A percentile compares a stretch with the other conserved stretches of the same genome.
phyloP scores from a whole-genome alignment of 2,797 vertebrate genomes.

The Macroramphosus scolopax region DNA sequence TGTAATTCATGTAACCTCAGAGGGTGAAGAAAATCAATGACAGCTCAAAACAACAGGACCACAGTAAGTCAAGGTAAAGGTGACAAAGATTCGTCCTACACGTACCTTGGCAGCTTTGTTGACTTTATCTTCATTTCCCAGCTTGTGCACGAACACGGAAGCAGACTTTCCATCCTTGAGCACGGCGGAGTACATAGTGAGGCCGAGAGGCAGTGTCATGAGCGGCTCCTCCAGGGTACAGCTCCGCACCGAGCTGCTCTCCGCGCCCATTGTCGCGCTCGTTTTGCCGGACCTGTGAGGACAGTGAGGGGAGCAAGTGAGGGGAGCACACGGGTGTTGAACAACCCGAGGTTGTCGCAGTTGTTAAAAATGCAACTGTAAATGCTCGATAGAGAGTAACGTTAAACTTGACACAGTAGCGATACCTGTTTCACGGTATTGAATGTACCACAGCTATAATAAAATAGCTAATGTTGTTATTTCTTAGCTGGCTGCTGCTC shows the following conservation, averaged over 20 bases:
- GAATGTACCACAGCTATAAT: neutral
- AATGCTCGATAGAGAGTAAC: too few relatives aligned
- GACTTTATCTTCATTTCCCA: slow-evolving; percentile 90
- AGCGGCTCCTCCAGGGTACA: slow-evolving; percentile 80
- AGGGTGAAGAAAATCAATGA: too few relatives aligned
- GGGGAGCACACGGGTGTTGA: neutral
- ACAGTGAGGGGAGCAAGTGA: slow-evolving; percentile 6
- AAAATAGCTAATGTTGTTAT: slow-evolving; percentile 42
- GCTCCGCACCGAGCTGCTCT: slow-evolving; percentile 88
- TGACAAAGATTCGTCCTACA: neutral
- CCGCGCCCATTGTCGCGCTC: slow-evolving; percentile 85
- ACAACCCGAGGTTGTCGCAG: neutral
- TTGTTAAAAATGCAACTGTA: neutral
- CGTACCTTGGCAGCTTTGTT: slow-evolving; percentile 94
- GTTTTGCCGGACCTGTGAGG: slow-evolving; percentile 9
- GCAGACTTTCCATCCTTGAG: slow-evolving; percentile 85
- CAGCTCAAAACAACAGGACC: too few relatives aligned
- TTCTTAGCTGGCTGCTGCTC: slow-evolving; percentile 48
- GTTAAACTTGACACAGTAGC: neutral
- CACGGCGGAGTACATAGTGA: slow-evolving; percentile 83
- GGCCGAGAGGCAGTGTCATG: slow-evolving; percentile 82
- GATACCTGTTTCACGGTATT: slow-evolving; percentile 30
- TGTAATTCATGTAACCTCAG: too few relatives aligned
- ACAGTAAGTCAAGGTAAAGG: too few relatives aligned
- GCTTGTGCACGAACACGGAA: slow-evolving; percentile 91